A percentile compares a stretch with the other conserved stretches of the same genome.
phyloP scores from a whole-genome alignment of 2,797 vertebrate species.

The Falco columbarius region DNA sequence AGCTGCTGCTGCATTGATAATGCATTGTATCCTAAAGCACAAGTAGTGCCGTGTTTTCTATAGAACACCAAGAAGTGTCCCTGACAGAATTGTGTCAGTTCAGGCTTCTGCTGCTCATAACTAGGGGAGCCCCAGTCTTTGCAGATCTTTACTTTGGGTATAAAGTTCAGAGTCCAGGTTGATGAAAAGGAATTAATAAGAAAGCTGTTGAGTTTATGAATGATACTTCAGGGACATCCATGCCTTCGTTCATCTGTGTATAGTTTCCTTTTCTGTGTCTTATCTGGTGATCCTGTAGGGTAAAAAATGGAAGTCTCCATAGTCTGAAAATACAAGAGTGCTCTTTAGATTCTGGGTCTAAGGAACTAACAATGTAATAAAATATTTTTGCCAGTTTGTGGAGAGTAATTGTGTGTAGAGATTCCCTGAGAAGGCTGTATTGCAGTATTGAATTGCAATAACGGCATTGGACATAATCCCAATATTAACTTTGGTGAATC shows the following conservation, averaged over 20 bases:
- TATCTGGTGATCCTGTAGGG: background rate
- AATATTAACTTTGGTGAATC: background rate
- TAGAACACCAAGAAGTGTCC: background rate
- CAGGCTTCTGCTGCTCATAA: background rate
- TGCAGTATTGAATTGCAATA: background rate
- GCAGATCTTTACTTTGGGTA: background rate
- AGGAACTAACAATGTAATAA: background rate
- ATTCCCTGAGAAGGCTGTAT: background rate
- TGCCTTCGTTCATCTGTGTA: background rate
- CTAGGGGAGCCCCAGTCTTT: background rate
- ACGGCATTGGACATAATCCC: background rate
- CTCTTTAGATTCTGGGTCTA: background rate
- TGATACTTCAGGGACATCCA: background rate
- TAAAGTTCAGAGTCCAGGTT: background rate
- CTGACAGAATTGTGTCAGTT: background rate
- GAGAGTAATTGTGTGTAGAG: background rate
- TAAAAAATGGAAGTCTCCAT: background rate
- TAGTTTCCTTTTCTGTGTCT: background rate
- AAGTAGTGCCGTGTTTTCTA: background rate
- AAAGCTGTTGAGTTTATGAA: background rate
- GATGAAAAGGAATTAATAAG: background rate
- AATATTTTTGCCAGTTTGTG: background rate
- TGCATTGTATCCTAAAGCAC: background rate
- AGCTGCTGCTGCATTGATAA: background rate
- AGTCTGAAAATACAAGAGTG: background rate